Percentiles rank a stretch among this genome's conserved stretches.
Evolutionary conservation across 2,113 vertebrate genomes (phyloP).

Genomic region (Hippocampus barbouri): DNA sequence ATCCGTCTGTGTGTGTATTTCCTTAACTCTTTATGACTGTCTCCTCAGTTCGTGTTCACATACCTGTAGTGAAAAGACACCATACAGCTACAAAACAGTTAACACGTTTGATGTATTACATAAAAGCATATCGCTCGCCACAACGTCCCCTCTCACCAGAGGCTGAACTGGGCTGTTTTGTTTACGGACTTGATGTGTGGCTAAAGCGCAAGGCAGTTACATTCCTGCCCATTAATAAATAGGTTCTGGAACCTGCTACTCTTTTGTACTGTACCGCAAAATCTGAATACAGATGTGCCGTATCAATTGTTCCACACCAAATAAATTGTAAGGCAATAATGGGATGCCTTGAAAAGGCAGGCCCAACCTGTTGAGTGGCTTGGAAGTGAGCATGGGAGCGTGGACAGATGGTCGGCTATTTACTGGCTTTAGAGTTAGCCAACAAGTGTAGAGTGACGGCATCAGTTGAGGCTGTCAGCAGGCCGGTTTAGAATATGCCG

Average conservation of each 20-base stretch:
- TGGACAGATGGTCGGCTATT: too few relatives aligned
- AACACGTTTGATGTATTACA: neutral
- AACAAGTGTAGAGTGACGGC: too few relatives aligned
- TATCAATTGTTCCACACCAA: neutral
- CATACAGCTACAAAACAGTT: neutral
- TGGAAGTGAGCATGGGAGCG: too few relatives aligned
- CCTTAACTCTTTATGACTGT: neutral
- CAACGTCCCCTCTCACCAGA: neutral
- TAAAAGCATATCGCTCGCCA: neutral
- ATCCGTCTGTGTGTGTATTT: neutral
- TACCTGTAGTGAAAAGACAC: too few relatives aligned
- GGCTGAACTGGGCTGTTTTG: neutral
- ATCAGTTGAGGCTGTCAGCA: too few relatives aligned
- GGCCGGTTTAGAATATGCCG: too few relatives aligned
- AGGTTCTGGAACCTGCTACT: neutral
- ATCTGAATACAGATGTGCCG: neutral
- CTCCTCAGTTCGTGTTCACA: neutral
- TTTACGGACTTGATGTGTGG: too few relatives aligned
- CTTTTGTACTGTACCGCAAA: neutral
- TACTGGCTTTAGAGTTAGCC: too few relatives aligned
- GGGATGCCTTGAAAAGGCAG: too few relatives aligned
- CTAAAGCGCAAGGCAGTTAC: neutral
- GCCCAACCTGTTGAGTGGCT: too few relatives aligned
- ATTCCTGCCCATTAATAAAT: neutral
- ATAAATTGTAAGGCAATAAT: too few relatives aligned